phyloP scores from a whole-genome alignment of 2,113 vertebrate species.

The Solea solea region DNA sequence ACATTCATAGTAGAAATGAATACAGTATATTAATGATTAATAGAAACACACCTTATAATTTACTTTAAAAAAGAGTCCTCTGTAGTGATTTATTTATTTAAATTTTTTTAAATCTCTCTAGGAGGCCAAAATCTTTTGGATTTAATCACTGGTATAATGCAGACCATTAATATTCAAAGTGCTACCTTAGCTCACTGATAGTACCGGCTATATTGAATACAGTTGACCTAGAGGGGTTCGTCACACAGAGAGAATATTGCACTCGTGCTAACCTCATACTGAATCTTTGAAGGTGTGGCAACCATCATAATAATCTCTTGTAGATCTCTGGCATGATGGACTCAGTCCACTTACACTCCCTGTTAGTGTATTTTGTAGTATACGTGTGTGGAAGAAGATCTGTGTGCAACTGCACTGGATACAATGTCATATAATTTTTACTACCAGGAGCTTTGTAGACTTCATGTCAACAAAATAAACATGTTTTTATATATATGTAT shows the following conservation, averaged over 20 bases:
- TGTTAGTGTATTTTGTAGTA: slow-evolving; percentile 34
- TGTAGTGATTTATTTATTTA: no score
- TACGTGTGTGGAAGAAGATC: slow-evolving; percentile 5
- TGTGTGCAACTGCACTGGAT: not conserved
- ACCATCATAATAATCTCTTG: slow-evolving; percentile 11
- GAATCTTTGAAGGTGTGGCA: slow-evolving; percentile 43
- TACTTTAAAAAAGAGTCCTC: not conserved
- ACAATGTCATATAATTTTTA: no score
- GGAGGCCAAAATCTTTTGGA: no score
- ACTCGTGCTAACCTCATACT: not conserved
- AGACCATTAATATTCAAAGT: no score
- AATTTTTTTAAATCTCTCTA: no score
- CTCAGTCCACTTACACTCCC: slow-evolving; percentile 33
- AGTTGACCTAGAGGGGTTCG: not conserved
- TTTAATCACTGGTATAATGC: no score
- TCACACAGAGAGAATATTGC: not conserved
- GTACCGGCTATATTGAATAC: no score
- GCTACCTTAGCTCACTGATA: no score
- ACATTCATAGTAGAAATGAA: not conserved
- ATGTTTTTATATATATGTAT: no score
- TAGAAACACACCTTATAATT: not conserved
- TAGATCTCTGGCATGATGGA: slow-evolving; percentile 40
- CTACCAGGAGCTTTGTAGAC: no score
- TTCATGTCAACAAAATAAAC: no score
- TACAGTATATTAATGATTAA: not conserved